Conservation (phyloP, 2,888 invertebrate species). For the Sympetrum striolatum region DNA sequence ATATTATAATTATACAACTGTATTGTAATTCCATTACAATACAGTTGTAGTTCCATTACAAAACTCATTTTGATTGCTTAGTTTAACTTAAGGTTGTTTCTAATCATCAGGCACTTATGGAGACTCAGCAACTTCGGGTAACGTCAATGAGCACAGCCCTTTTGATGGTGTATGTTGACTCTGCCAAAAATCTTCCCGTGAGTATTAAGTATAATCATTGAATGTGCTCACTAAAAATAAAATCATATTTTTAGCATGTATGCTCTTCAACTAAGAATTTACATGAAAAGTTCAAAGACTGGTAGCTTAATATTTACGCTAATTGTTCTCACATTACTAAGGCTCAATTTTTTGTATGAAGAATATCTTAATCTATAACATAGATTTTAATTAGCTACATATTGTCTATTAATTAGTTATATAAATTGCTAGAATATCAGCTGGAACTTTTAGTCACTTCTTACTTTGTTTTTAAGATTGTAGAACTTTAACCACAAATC, state of each 20-base stretch:
- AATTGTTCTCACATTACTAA: not conserved
- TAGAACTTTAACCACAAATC: too few relatives aligned
- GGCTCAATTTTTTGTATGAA: too few relatives aligned
- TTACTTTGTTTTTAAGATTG: too few relatives aligned
- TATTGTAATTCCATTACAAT: too few relatives aligned
- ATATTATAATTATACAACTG: too few relatives aligned
- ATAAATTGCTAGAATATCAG: too few relatives aligned
- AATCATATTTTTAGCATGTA: not conserved
- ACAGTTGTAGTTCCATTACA: not conserved
- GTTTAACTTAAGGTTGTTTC: not conserved
- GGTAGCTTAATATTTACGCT: not conserved
- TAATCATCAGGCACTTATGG: slow-evolving; percentile 70
- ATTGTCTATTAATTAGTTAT: too few relatives aligned
- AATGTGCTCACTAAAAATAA: not conserved
- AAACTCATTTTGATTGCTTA: not conserved
- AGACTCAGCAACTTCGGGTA: slow-evolving; percentile 76
- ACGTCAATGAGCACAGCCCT: slow-evolving; percentile 79
- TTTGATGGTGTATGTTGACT: slow-evolving; percentile 89
- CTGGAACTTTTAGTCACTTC: too few relatives aligned
- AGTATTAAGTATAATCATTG: slow-evolving; percentile 56
- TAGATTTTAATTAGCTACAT: too few relatives aligned
- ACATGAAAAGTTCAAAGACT: not conserved
- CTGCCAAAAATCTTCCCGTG: slow-evolving; percentile 90
- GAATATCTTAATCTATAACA: too few relatives aligned
- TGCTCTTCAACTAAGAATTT: not conserved